A percentile compares a stretch with the other conserved stretches of the same genome.
These are phyloP conservation scores for Acheta domesticus DNA, from an alignment of 2,888 invertebrate genomes.

Conservation along the genomic window DNA sequence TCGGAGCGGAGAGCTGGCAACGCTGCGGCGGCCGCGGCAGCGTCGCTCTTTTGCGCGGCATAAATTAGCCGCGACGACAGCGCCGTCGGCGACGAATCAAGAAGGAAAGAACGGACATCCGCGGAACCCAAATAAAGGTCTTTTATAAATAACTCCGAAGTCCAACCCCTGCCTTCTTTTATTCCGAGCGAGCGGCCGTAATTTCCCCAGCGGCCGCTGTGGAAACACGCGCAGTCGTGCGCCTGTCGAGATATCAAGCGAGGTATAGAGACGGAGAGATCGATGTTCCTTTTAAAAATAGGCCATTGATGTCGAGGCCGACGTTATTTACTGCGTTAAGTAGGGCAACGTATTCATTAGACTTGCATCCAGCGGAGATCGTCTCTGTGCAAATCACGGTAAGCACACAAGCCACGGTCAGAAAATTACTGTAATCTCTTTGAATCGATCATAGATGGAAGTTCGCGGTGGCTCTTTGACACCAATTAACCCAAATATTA, in stretches of 20 bases:
- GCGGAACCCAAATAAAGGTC: background rate
- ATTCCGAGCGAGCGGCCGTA: background rate
- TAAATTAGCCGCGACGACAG: constrained; percentile 18
- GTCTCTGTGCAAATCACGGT: too few relatives aligned
- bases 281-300: background rate
- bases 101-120: background rate
- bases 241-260: background rate
- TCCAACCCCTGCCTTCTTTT: background rate
- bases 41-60: background rate
- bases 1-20: too few relatives aligned
- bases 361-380: background rate
- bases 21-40: background rate
- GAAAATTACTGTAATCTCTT: too few relatives aligned
- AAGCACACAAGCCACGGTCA: too few relatives aligned
- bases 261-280: background rate
- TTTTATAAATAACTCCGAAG: constrained; percentile 10
- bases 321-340: background rate
- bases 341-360: background rate
- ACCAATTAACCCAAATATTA: too few relatives aligned
- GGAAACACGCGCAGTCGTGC: too few relatives aligned
- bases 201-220: too few relatives aligned
- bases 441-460: too few relatives aligned
- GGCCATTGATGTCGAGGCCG: background rate
- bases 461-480: too few relatives aligned
- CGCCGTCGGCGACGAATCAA: background rate